A percentile compares a stretch with the other conserved stretches of the same genome.
phyloP scores from a whole-genome alignment of 1,140 invertebrate genomes.

The Dryas iulia region DNA sequence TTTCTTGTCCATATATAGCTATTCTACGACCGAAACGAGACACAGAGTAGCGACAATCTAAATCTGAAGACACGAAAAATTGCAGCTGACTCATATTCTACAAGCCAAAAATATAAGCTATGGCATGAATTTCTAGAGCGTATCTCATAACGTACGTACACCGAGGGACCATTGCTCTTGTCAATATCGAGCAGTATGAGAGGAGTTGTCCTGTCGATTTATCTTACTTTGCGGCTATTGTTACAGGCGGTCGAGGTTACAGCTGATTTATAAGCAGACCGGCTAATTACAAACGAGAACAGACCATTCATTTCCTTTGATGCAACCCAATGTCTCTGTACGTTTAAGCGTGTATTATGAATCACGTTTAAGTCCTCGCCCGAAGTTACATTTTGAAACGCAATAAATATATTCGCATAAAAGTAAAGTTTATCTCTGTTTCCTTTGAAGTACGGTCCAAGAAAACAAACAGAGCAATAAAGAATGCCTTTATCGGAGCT shows the following conservation, averaged over 20 bases:
- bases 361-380: conserved; percentile 46
- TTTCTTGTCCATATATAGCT: conserved; percentile 47
- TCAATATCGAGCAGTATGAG: conserved; percentile 67
- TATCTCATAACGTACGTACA: conserved; percentile 43
- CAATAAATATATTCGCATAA: conserved; percentile 76
- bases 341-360: conserved; percentile 39
- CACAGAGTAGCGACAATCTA: conserved; percentile 44
- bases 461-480: conserved; percentile 80
- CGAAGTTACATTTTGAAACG: conserved; percentile 55
- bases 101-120: conserved; percentile 21
- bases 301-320: conserved; percentile 57
- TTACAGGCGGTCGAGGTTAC: conserved; percentile 57
- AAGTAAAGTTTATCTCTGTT: conserved; percentile 75
- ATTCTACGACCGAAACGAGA: conserved; percentile 32
- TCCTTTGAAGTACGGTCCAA: conserved; percentile 77
- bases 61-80: conserved; percentile 11
- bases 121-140: conserved; percentile 25
- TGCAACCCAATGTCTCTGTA: conserved; percentile 19
- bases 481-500: conserved; percentile 78
- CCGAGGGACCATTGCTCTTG: conserved; percentile 57
- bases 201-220: conserved; percentile 66
- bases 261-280: conserved; percentile 69
- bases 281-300: conserved; percentile 65
- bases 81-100: background rate
- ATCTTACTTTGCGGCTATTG: conserved; percentile 75